Evolutionary conservation across 2,888 invertebrate species (phyloP).

Genomic region (Eupithecia subfuscata): DNA sequence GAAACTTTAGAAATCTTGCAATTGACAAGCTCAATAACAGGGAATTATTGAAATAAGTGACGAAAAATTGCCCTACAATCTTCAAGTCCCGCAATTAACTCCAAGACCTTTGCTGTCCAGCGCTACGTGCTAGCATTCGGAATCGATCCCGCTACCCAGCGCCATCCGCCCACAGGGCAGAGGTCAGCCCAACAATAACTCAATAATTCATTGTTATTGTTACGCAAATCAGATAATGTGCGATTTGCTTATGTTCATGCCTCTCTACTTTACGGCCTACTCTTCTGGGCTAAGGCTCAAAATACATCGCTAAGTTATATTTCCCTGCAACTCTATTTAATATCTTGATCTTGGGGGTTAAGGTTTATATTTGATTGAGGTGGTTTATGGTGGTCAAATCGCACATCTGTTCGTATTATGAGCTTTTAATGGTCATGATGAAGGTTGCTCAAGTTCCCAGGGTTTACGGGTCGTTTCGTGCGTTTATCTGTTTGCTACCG

Average conservation of each 20-base stretch:
- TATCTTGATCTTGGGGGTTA: conserved; percentile 9
- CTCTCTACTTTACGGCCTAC: conserved; percentile 19
- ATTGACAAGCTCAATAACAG: conserved; percentile 4
- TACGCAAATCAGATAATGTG: conserved; percentile 33
- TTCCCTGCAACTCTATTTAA: background rate
- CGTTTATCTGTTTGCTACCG: conserved; percentile 27
- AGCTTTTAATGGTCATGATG: conserved; percentile 35
- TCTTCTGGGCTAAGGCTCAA: conserved; percentile 17
- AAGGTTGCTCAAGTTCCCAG: conserved; percentile 30
- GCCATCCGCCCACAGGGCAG: conserved; percentile 6
- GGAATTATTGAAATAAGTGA: conserved; percentile 6
- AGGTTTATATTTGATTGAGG: conserved; percentile 19
- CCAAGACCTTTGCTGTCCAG: conserved; percentile 11
- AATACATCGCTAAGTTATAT: background rate
- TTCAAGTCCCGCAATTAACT: conserved; percentile 3
- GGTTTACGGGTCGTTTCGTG: conserved; percentile 18
- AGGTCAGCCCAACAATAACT: conserved; percentile 32
- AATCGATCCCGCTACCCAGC: conserved; percentile 25
- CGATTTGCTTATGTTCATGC: conserved; percentile 9
- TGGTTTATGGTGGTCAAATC: conserved; percentile 1
- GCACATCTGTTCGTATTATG: conserved; percentile 26
- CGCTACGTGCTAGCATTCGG: conserved; percentile 25
- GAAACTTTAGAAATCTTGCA: conserved; percentile 2
- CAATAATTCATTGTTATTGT: conserved; percentile 35
- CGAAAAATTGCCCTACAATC: conserved; percentile 13